Percentiles rank a stretch among this genome's conserved stretches.
These are phyloP conservation scores for Elegia similella DNA, from an alignment of 2,888 invertebrate genomes.

Conservation along the genomic window DNA sequence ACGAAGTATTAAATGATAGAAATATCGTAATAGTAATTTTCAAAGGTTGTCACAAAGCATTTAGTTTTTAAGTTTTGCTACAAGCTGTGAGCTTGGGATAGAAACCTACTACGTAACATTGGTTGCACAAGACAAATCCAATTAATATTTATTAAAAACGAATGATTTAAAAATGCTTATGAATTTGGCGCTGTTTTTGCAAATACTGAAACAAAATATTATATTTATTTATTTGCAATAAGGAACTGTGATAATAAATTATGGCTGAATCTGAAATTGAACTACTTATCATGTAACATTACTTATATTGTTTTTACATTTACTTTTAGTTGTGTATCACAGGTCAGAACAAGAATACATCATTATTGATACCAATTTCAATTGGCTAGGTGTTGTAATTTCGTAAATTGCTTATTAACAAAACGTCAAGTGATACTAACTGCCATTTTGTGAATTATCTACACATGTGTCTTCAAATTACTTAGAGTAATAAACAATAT, in stretches of 20 bases:
- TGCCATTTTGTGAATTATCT: conserved; percentile 59
- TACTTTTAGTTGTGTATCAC: background rate
- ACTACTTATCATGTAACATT: conserved; percentile 34
- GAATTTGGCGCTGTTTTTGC: conserved; percentile 10
- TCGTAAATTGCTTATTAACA: conserved; percentile 44
- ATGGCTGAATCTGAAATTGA: conserved; percentile 38
- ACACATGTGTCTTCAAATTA: conserved; percentile 28
- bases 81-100: conserved; percentile 44
- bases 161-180: conserved; percentile 4
- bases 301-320: conserved; percentile 25
- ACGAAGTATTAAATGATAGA: conserved; percentile 25
- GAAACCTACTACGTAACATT: background rate
- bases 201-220: background rate
- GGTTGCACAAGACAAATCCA: background rate
- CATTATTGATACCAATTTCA: conserved; percentile 2
- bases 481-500: conserved; percentile 17
- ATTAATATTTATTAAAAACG: background rate
- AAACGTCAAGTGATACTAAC: conserved; percentile 61
- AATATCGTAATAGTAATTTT: conserved; percentile 30
- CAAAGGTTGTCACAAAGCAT: conserved; percentile 57
- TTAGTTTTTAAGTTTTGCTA: conserved; percentile 51
- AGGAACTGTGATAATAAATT: conserved; percentile 71
- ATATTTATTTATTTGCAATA: conserved; percentile 55
- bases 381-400: conserved; percentile 31
- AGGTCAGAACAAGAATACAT: background rate